A percentile compares a stretch with the other conserved stretches of the same genome.
These are phyloP conservation scores for Nasonia giraulti DNA, from an alignment of 1,140 invertebrate species.

Conservation along the genomic window DNA sequence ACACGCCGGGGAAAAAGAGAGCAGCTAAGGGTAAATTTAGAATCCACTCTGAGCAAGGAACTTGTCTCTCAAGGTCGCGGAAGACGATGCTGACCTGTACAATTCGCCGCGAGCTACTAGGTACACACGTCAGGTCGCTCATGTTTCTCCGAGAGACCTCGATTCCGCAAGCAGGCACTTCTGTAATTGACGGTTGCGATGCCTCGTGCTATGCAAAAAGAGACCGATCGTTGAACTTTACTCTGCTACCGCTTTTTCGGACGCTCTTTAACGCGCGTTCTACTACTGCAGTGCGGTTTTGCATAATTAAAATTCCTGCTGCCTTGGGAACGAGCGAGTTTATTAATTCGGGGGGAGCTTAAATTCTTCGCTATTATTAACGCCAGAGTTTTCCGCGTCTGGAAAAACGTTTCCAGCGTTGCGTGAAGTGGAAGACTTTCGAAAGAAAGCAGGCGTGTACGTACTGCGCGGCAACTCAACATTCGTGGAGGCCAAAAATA, in stretches of 20 bases:
- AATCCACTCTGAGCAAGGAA: background rate
- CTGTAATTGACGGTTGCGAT: constrained; percentile 5
- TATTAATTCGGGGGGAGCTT: background rate
- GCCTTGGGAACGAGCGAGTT: background rate
- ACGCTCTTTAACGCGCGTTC: background rate
- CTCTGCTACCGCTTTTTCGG: background rate
- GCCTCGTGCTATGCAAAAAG: background rate
- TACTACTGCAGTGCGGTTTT: background rate
- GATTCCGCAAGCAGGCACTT: background rate
- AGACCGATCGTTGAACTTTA: constrained; percentile 1
- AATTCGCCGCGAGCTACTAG: too few species aligned
- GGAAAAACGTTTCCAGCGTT: too few species aligned
- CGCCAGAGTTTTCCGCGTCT: too few species aligned
- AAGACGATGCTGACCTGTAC: background rate
- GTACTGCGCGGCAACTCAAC: too few species aligned
- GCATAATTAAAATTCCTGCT: constrained; percentile 16
- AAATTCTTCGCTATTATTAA: background rate
- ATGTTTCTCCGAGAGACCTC: background rate
- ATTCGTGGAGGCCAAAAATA: background rate
- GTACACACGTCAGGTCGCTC: background rate
- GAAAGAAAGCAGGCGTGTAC: background rate
- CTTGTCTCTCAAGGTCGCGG: background rate
- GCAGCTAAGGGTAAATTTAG: background rate
- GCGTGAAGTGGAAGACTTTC: background rate
- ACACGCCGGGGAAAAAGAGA: background rate